Evolutionary conservation across 2,797 vertebrate species (phyloP).

Genomic region (Phaenicophaeus curvirostris): DNA sequence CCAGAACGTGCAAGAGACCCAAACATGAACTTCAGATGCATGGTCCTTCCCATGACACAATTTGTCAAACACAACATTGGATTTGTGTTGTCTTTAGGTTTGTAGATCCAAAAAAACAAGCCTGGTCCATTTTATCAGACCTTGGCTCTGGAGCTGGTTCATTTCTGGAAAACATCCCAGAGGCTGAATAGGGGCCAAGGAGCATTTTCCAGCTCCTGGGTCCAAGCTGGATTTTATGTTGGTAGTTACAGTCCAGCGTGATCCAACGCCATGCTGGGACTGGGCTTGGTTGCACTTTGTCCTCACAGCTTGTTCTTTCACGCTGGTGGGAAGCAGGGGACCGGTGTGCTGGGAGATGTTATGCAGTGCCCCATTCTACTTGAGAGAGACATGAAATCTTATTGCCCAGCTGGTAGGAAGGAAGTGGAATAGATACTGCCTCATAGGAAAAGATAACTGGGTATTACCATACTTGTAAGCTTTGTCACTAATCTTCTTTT

Average conservation of each 20-base stretch:
- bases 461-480: neutral
- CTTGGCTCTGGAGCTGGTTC: slow-evolving; percentile 40
- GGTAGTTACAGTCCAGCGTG: neutral
- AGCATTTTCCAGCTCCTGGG: slow-evolving; percentile 49
- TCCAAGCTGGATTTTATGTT: slow-evolving; percentile 33
- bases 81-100: slow-evolving; percentile 1
- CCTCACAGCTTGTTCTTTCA: neutral
- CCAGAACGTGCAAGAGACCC: rapidly evolving
- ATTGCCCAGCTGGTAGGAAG: neutral
- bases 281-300: neutral
- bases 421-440: neutral
- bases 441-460: neutral
- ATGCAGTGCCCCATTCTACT: neutral
- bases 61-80: neutral
- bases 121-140: slow-evolving; percentile 37
- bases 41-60: neutral
- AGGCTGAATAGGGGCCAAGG: neutral
- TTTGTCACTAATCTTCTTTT: neutral
- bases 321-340: neutral
- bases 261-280: neutral
- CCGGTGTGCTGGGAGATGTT: rapidly evolving
- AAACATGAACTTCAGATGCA: neutral
- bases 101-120: neutral
- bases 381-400: neutral
- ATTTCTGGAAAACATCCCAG: slow-evolving; percentile 31